Evolutionary conservation across 2,888 invertebrate genomes (phyloP).

Genomic region (Pachliopta kotzebuea): DNA sequence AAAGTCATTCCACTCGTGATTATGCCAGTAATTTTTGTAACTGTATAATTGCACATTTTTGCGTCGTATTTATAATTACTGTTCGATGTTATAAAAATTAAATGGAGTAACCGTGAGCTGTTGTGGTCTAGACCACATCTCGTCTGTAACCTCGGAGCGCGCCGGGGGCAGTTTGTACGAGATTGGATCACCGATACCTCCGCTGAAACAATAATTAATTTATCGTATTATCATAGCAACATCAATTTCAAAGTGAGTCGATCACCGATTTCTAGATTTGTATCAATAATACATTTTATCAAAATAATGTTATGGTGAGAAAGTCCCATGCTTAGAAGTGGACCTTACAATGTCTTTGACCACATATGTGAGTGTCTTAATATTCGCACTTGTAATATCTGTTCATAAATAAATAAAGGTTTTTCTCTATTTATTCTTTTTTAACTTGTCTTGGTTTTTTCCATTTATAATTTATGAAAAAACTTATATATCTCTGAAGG

Average conservation of each 20-base stretch:
- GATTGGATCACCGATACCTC: slow-evolving; percentile 67
- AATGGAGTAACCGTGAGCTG: slow-evolving; percentile 54
- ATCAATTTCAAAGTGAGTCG: not conserved
- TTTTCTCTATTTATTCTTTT: too few species aligned
- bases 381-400: too few species aligned
- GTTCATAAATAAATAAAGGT: too few species aligned
- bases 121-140: slow-evolving; percentile 62
- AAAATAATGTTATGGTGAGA: too few species aligned
- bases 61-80: not conserved
- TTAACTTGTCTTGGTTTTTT: too few species aligned
- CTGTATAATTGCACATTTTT: not conserved
- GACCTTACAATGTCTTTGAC: too few species aligned
- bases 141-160: slow-evolving; percentile 59
- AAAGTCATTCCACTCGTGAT: not conserved
- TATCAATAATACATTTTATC: not conserved
- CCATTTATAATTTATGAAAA: too few species aligned
- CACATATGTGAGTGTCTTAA: too few species aligned
- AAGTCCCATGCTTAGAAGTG: too few species aligned
- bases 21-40: not conserved
- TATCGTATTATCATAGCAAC: not conserved
- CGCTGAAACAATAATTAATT: slow-evolving; percentile 47
- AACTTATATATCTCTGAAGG: too few species aligned
- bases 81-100: slow-evolving; percentile 38
- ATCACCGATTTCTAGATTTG: not conserved
- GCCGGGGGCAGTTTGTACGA: slow-evolving; percentile 66